Base-by-base conservation (phyloP, 2,113 vertebrate species). In the Hippocampus comes region DNA sequence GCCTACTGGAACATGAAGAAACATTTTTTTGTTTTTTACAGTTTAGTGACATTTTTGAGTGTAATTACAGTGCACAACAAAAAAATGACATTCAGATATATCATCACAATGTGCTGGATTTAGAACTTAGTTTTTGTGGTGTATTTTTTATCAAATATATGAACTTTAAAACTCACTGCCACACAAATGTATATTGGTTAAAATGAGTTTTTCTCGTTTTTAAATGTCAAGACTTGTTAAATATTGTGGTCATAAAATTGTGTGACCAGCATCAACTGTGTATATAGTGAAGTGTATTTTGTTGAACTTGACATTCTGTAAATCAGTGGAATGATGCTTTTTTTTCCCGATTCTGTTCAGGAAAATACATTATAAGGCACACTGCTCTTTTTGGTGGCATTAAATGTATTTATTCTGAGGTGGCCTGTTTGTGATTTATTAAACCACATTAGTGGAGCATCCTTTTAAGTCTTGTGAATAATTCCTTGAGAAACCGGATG, bases 381-480 rank as follows among this genome's bases (percentile, higher is more conserved):
- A 55, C 25, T 34, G 4, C 17, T 21, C 5, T 78, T 82, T 81
- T 73, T 83, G 69, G 67, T 87, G 76, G 27, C 43, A 89, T 78
- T 87, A 86, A 87, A 87, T 82, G 8, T 25, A 77, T 84, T 79
- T 0, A 66, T 27, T 38, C 48, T 25, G 15, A 66, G 3, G n/a
- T 46, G 41, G 23, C 9, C 10, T 15, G 34, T 63, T 42, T 41
- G 7, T 18, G 12, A 18, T 66, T 46, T 27, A 5, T 23, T 48
- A 14, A n/a, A 20, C 9, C 11, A 27, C 14, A 30, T 27, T 27
- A 5, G 11, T 15, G 23, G 56, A 59, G 23, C 56, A 15, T 25
- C 25, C 0, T 15, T 59, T 10, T 14, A 59, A 59, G 23, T 59
- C 56, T 59, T 38, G 30, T 34, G 5, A 38, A 38, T 1, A 38